Percentiles rank a stretch among this genome's conserved stretches.
These are phyloP conservation scores for Arenaria interpres DNA, from an alignment of 2,113 vertebrate species.

Conservation along the genomic window DNA sequence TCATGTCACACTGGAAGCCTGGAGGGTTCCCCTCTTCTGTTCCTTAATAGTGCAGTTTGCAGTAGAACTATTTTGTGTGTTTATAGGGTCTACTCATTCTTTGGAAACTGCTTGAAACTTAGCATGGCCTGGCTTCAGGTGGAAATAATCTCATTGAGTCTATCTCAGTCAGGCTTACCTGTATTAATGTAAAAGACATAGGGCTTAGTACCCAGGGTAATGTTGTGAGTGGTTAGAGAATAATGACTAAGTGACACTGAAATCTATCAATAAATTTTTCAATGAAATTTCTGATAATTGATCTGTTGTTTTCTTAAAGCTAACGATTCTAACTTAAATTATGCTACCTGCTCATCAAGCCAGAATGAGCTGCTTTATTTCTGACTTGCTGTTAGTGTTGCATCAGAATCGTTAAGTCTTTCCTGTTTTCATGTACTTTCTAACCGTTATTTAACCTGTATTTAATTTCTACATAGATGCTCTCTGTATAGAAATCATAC, in stretches of 20 bases:
- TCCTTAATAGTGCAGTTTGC: rapidly evolving
- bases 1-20: not conserved
- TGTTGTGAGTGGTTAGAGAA: not conserved
- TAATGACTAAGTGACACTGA: not conserved
- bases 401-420: not conserved
- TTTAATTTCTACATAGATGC: not conserved
- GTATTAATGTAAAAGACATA: not conserved
- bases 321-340: not conserved
- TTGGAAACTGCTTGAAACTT: not conserved
- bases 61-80: not conserved
- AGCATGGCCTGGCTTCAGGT: not conserved
- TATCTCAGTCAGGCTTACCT: not conserved
- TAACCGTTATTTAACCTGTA: not conserved
- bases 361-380: not conserved
- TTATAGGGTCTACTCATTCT: not conserved
- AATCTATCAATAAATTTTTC: not conserved
- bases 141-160: rapidly evolving
- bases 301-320: not conserved
- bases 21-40: not conserved
- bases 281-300: not conserved
- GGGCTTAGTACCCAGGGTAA: not conserved
- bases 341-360: not conserved
- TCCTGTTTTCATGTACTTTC: not conserved
- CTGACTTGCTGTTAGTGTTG: not conserved
- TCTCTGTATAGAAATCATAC: not conserved